Percentiles rank a stretch among this genome's conserved stretches.
Evolutionary conservation across 1,140 invertebrate species (phyloP).

Genomic region (Macrostomum lignano): DNA sequence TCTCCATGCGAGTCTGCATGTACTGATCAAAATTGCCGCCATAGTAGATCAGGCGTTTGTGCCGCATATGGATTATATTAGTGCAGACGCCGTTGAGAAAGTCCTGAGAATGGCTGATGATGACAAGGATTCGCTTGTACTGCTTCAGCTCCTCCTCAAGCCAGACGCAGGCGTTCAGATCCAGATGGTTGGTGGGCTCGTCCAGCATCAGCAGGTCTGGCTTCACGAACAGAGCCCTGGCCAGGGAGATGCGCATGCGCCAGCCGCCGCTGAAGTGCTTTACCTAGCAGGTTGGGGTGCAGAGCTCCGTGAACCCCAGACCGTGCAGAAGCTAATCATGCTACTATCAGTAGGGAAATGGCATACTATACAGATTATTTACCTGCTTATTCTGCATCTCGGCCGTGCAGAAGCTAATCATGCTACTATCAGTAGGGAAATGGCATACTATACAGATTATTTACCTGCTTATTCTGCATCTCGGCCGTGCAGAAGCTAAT

Average conservation of each 20-base stretch:
- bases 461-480: too few species aligned
- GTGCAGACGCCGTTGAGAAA: slow-evolving; percentile 96
- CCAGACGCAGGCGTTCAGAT: slow-evolving; percentile 88
- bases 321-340: too few species aligned
- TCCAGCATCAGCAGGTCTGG: slow-evolving; percentile 29
- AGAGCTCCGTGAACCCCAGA: too few species aligned
- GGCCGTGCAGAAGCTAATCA: too few species aligned
- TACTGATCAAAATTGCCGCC: slow-evolving; percentile 82
- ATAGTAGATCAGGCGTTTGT: slow-evolving; percentile 73
- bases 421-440: too few species aligned
- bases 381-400: too few species aligned
- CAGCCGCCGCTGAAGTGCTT: slow-evolving; percentile 41
- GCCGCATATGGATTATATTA: slow-evolving; percentile 81
- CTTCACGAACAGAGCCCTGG: slow-evolving; percentile 30
- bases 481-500: too few species aligned
- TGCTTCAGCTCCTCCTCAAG: slow-evolving; percentile 64
- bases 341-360: too few species aligned
- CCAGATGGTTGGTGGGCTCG: slow-evolving; percentile 41
- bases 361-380: too few species aligned
- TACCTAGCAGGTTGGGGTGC: background rate
- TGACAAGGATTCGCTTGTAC: slow-evolving; percentile 65
- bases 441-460: too few species aligned
- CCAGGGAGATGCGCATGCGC: slow-evolving; percentile 95
- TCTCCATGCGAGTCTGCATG: slow-evolving; percentile 58
- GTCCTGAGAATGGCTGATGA: slow-evolving; percentile 99